Base-by-base conservation (phyloP, 2,888 invertebrate species). In the Leptopilina myrica region DNA sequence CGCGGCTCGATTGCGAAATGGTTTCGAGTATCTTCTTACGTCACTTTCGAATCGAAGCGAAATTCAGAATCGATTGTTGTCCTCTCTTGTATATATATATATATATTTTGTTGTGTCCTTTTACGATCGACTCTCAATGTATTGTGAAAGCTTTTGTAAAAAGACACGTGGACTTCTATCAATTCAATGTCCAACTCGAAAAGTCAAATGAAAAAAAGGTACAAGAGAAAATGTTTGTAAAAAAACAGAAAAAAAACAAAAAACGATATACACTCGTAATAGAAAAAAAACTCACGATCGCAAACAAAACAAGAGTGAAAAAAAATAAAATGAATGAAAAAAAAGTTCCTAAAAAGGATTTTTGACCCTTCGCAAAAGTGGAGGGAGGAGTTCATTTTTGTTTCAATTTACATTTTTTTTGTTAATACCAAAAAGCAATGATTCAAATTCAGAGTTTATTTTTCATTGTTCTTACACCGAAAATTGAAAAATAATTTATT, bases 61-160 rank as follows among this genome's bases (percentile, higher is more conserved):
- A 56, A 73, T 73, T 53, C 73, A 56, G 33, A 53, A 49, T 56
- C 56, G 56, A 73, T 73, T 56, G 73, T 73, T 56, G 73, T 56
- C 56, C 53, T 67, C 56, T 73, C 53, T 11, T 49, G 69, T 49
- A 8, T 43, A 1, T 43, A 1, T 43, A 8, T 43, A 33, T 33
- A 33, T 33, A 33, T 33, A 33, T 9, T 46, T 46, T 46, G 7
- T 9, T 46, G 46, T 56, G 73, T 73, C 56, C 73, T 73, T 73
- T 53, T 73, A 73, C 73, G 56, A 56, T 73, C 56, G 53, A 69
- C 56, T 53, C 33, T 11, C 9, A 49, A 33, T 56, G 73, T 53
- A 73, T 40, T 73, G 73, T 73, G 73, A n/a, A 66, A 43, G 67
- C 67, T 67, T 67, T 67, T 67, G 46, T 11, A 67, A 46, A 67